Base-by-base conservation (phyloP, 1,140 invertebrate genomes). In the Drosophila erecta region DNA sequence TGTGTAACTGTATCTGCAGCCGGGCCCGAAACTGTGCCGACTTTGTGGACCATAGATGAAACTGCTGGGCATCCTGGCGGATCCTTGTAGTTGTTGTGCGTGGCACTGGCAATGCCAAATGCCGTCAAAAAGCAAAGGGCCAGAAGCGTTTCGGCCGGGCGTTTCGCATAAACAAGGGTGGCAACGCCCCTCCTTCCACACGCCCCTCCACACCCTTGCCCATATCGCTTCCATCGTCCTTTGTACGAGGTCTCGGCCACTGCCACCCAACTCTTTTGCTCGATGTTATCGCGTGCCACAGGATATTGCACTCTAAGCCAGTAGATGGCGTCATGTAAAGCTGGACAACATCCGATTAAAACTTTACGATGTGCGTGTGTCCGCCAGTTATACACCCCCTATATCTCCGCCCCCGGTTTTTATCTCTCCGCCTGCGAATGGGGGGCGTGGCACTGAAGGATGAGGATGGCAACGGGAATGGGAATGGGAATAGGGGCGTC, bases 301-400 rank as follows among this genome's bases (percentile, higher is more conserved):
- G 87, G 87, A 90, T 90, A 90, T 90, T 90, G 87, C 87, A 83
- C 87, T 90, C 81, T 84, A 90, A 90, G 87, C 87, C 87, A 90
- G 79, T 80, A 77, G 81, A 81, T 87, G 86, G 86, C 81, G 79
- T 83, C 79, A 87, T 87, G 83, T 90, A 90, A 87, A 81, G 79
- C 81, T 85, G 86, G 84, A 89, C 84, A 89, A 89, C 87, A 90
- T 90, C 87, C 87, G 81, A 86, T 90, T 90, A 89, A 89, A 89
- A 89, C 79, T 89, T 89, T 89, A 89, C 84, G 79, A 89, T 89
- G 84, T 89, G 84, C 84, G 84, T 89, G 84, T 89, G 76, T 79
- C 72, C 76, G 66, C 60, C 50, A 65, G 35, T 49, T 40, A 46
- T 24, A 24, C 30, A 60, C 27, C 58, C 30, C 30, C 49, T 41